Evolutionary conservation across 2,888 invertebrate genomes (phyloP).

Genomic region (Sipha maydis): DNA sequence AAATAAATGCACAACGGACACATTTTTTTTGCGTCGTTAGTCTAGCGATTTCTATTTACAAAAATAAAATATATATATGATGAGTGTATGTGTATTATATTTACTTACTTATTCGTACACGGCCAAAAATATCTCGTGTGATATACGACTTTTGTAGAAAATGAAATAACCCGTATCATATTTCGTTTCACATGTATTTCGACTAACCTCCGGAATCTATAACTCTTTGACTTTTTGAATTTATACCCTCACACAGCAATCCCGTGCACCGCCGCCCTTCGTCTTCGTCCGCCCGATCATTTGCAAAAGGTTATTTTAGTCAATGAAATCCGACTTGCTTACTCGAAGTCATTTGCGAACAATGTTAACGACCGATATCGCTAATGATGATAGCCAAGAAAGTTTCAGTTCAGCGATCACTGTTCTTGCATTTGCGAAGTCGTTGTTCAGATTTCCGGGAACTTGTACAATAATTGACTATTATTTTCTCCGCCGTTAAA

Average conservation of each 20-base stretch:
- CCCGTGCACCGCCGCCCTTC: no score
- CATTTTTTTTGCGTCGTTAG: not conserved
- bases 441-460: constrained; percentile 38
- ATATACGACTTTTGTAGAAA: not conserved
- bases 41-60: not conserved
- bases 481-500: not conserved
- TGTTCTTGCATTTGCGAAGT: constrained; percentile 23
- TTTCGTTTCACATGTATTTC: not conserved
- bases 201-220: constrained; percentile 34
- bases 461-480: constrained; percentile 18
- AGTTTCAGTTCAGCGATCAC: constrained; percentile 27
- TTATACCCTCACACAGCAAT: no score
- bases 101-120: not conserved
- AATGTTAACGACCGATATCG: constrained; percentile 54
- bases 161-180: constrained; percentile 32
- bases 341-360: constrained; percentile 45
- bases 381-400: constrained; percentile 42
- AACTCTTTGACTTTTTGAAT: constrained; percentile 21
- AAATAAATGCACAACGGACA: not conserved
- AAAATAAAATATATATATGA: not conserved
- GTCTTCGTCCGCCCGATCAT: not conserved
- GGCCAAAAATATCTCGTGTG: not conserved
- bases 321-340: constrained; percentile 39
- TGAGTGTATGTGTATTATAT: not conserved
- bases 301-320: constrained; percentile 1